Evolutionary conservation across 1,140 invertebrate species (phyloP).

Genomic region (Ceratina calcarata): DNA sequence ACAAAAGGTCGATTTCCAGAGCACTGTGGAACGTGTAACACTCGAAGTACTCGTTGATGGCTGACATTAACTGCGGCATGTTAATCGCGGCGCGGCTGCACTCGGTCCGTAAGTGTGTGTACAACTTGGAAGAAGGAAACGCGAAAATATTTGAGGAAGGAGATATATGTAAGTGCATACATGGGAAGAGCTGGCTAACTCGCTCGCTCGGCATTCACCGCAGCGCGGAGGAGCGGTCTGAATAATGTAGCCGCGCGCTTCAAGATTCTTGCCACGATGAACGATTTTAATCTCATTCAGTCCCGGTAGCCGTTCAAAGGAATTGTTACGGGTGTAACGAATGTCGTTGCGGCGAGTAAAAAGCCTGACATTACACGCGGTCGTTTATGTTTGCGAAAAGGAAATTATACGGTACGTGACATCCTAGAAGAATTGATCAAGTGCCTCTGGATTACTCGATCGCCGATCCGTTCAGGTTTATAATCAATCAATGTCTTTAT

Average conservation of each 20-base stretch:
- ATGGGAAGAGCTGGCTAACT: background rate
- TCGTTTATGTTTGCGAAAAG: background rate
- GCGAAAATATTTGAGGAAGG: constrained; percentile 31
- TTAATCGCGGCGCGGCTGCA: constrained; percentile 47
- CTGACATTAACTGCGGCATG: constrained; percentile 54
- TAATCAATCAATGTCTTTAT: too few species aligned
- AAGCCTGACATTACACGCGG: background rate
- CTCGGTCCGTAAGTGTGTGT: background rate
- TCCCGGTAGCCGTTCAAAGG: constrained; percentile 5
- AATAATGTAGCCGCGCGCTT: constrained; percentile 31
- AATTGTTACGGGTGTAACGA: constrained; percentile 10
- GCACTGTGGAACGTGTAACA: too few species aligned
- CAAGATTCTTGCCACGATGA: constrained; percentile 23
- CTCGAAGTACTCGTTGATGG: constrained; percentile 35
- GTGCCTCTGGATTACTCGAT: background rate
- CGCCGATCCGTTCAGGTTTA: too few species aligned
- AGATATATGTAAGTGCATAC: background rate
- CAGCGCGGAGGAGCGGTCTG: background rate
- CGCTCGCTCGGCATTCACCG: background rate
- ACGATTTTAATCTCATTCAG: constrained; percentile 28
- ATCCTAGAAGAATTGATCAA: background rate
- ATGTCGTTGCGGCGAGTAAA: background rate
- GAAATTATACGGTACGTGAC: background rate
- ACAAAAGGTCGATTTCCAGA: too few species aligned
- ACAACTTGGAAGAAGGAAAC: background rate